Base-by-base conservation (phyloP, 2,888 invertebrate genomes). In the Torymus auratus region DNA sequence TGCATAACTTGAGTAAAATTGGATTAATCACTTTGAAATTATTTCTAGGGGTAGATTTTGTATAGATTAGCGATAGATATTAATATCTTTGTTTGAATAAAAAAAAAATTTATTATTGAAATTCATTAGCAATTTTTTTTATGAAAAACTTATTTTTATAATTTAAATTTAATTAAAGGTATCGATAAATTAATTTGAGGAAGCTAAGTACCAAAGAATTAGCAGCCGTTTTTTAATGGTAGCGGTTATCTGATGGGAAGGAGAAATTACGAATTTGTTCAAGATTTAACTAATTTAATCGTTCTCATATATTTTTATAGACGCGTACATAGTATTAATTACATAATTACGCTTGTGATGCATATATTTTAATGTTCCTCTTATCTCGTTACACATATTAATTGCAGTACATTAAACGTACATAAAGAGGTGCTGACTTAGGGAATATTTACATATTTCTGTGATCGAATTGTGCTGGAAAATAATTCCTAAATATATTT, bases 341-440 rank as follows among this genome's bases (percentile, higher is more conserved):
- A 70, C 81, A 78, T 74, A 58, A 73, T 78, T 69, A 74, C 77
- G 78, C 68, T 74, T 61, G 65, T 78, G 41, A 71, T 67, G 20
- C 50, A 58, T 69, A 80, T 73, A 76, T 72, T 72, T 81, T 17
- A 50, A 73, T 74, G 61, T 60, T 65, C 53, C 23, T 80, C 60
- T 83, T 76, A 78, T 58, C 50, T 78, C 41, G 12, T 71, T 83
- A 83, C 77, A 85, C 84, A 85, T 84, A 85, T 84, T 83, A 83
- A 84, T 85, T 88, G 87, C 85, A 87, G 86, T 87, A 88, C 88
- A 88, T 87, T 85, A 84, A 88, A 86, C 83, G 85, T 86, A 87
- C 86, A 88, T 84, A 83, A 84, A 85, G 82, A 84, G 84, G 83
- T 85, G 84, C 84, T 84, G 82, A 74, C 73, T 85, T 83, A 84